Base-by-base conservation (phyloP, 2,113 vertebrate species). In the Toxotes jaculatrix region DNA sequence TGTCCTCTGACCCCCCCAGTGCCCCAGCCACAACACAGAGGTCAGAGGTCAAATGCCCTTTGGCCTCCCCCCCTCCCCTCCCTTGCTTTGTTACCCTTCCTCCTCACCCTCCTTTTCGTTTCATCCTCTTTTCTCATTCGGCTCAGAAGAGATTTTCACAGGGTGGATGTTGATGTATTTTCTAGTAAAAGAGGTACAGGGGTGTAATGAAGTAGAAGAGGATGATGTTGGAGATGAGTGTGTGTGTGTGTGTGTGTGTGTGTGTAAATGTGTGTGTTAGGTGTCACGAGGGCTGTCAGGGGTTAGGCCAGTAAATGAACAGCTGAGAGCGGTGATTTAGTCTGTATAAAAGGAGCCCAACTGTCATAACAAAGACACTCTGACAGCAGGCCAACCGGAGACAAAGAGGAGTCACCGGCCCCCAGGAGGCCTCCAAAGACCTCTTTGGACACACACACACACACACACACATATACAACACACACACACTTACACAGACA, bases 301-400 rank as follows among this genome's bases (percentile, higher is more conserved):
- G 93, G 91, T 95, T 91, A 94, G 90, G 87, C 91, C 89, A 62
- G 87, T 89, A 93, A 95, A 95, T 95, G 95, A 95, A 95, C 95
- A 95, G 94, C 94, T 95, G 95, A 95, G 92, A 92, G 93, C 82
- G 77, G 91, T 93, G 93, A 95, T 95, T 95, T 95, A 95, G 93
- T 94, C 92, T 85, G 92, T 92, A 95, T 94, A 93, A 95, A 95
- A 95, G 94, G 91, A 69, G 87, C 89, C 91, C 95, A 95, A 96
- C 93, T 95, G 95, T 95, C 95, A 96, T 91, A 95, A 95, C 95
- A 96, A 95, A 94, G 92, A 92, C 89, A 84, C 81, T 87, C 74
- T 92, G 91, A 94, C 92, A 91, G 90, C 88, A 91, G 91, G 91
- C 89, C 91, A 79, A 87, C 57, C 66, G 42, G 85, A 93, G 92